These are phyloP conservation scores for Ctenoplectra terminalis DNA, from an alignment of 1,140 invertebrate genomes.

Conservation along the genomic window DNA sequence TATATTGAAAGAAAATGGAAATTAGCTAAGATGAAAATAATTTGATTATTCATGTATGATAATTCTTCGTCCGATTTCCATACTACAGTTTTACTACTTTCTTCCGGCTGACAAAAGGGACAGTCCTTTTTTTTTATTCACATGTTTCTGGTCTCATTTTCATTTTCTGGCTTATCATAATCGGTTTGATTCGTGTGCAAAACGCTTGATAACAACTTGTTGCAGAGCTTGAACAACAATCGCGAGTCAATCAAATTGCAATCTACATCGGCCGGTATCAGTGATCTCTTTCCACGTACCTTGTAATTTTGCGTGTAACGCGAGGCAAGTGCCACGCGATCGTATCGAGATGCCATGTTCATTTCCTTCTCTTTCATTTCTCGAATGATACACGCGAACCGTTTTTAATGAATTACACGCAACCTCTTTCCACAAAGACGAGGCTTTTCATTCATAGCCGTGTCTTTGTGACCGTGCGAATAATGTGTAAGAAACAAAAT, in stretches of 20 bases:
- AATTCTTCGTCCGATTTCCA: neutral
- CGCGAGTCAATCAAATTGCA: constrained; percentile 10
- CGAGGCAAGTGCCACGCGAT: constrained; percentile 12
- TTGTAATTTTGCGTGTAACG: constrained; percentile 34
- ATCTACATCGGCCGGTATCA: constrained; percentile 17
- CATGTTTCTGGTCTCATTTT: neutral
- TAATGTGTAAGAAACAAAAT: neutral
- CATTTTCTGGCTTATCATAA: neutral
- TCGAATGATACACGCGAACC: constrained; percentile 5
- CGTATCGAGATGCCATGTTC: constrained; percentile 26
- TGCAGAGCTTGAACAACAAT: neutral
- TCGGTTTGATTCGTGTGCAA: neutral
- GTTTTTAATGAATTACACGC: constrained; percentile 22
- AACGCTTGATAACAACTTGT: neutral
- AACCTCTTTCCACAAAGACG: neutral
- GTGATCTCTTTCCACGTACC: constrained; percentile 6
- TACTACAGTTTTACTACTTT: neutral
- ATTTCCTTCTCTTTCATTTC: constrained; percentile 27
- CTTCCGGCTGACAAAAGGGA: neutral
- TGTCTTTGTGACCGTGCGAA: neutral
- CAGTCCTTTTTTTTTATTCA: neutral
- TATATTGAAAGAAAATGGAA: too few relatives aligned
- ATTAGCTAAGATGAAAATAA: neutral
- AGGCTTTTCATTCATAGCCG: neutral
- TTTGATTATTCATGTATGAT: neutral